These are phyloP conservation scores for Labeo catla DNA, from an alignment of 2,113 vertebrate genomes.

Conservation along the genomic window DNA sequence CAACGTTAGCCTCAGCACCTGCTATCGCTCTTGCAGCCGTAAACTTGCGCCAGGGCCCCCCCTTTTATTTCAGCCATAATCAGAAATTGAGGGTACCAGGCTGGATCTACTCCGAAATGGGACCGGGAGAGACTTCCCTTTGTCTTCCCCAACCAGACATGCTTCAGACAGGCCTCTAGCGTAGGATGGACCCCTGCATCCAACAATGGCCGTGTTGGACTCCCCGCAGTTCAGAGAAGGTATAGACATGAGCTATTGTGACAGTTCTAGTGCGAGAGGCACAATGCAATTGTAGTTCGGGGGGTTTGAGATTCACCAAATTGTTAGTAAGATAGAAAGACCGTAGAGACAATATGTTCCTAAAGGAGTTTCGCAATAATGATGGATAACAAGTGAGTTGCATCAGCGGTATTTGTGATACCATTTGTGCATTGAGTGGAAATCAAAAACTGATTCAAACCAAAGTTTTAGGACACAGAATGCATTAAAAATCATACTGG, in stretches of 20 bases:
- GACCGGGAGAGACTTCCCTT: constrained; percentile 37
- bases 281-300: constrained; percentile 46
- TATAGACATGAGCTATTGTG: constrained; percentile 58
- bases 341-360: neutral
- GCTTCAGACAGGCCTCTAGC: constrained; percentile 48
- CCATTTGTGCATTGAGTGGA: neutral
- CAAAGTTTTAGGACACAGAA: neutral
- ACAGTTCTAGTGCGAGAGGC: constrained; percentile 54
- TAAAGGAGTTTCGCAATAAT: neutral
- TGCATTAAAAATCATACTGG: neutral
- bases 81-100: neutral
- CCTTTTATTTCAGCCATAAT: constrained; percentile 9
- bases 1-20: constrained; percentile 33
- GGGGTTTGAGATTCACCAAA: constrained; percentile 34
- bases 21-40: neutral
- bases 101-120: neutral
- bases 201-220: constrained; percentile 52
- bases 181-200: constrained; percentile 33
- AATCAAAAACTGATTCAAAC: neutral
- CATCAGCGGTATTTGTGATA: neutral
- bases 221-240: constrained; percentile 54
- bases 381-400: neutral
- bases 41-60: neutral
- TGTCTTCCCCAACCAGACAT: constrained; percentile 47
- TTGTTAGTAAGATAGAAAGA: neutral